Conservation (phyloP, 2,888 invertebrate species). For the Tenthredo amoena region DNA sequence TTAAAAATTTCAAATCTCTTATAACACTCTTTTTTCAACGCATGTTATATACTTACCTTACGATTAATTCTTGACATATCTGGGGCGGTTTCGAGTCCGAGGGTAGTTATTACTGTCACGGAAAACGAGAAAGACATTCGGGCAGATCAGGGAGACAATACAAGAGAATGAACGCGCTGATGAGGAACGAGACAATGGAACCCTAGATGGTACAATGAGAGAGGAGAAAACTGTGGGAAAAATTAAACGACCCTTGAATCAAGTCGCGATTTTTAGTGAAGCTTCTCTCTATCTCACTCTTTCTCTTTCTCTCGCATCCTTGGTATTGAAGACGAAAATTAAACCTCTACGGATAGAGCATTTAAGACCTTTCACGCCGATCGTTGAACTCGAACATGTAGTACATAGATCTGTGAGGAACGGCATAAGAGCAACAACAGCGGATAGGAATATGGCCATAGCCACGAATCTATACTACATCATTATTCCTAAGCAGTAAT, state of each 20-base stretch:
- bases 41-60: not conserved
- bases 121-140: conserved; percentile 66
- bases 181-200: conserved; percentile 74
- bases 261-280: not conserved
- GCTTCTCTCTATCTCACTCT: not conserved
- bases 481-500: conserved; percentile 17
- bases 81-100: not conserved
- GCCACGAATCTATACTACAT: not conserved
- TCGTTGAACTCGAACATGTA: conserved; percentile 33
- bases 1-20: not conserved
- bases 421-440: not conserved
- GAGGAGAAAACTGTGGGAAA: conserved; percentile 5
- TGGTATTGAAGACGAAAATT: not conserved
- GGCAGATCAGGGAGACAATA: conserved; percentile 74
- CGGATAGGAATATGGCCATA: not conserved
- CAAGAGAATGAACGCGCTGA: conserved; percentile 76
- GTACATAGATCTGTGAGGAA: not conserved
- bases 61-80: not conserved
- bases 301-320: not conserved
- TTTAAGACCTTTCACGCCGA: conserved; percentile 34
- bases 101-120: conserved; percentile 44
- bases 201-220: conserved; percentile 67
- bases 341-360: not conserved
- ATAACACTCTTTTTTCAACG: not conserved
- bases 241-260: conserved; percentile 19